Evolutionary conservation across 2,888 invertebrate species (phyloP), one percentile per base, ranked within the genome.

Genomic region (Octodonta nipae): DNA sequence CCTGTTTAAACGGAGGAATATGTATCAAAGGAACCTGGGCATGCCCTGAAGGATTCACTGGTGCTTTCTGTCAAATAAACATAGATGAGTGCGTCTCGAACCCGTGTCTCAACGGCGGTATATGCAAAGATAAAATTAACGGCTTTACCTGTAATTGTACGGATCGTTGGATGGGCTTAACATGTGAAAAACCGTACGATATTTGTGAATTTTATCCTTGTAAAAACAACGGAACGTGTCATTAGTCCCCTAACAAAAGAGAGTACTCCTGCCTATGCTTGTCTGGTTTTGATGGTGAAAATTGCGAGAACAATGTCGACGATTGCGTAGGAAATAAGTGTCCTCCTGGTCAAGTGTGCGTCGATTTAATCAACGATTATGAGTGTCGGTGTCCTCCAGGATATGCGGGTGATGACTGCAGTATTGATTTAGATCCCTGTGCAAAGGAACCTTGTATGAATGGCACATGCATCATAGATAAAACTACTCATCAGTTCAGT

Each of bases 1-100:
- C 77, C 25, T 87, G 87, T 52, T 66, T 67, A 40, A 78, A 85
- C 60, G 82, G 81, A 0, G 86, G 75, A 35, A 69, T 71, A n/a
- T 86, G 85, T 61, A 50, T 55, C 28, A 64, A 48, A 33, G 68
- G 65, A 58, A 63, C 67, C 40, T n/a, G n/a, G n/a, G 64, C 71
- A 30, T 84, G 84, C 55, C 67, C 70, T 11, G 66, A 74, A 2
- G 79, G 78, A 1, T 85, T 72, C 64, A 69, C 68, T 60, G 82
- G 82, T 79, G 62, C 51, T 42, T 61, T 61, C 34, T 74, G 74
- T 45, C 68, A 72, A 46, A 61, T 58, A 12, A 64, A 63, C 40
- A 51, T 63, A 7, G 66, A 69, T 50, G 65, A 66, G 34, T 70
- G 70, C 42, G 38, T 51, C 2, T 61, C 64, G 2, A 58, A 58